These are phyloP conservation scores for Heteronetta atricapilla DNA, from an alignment of 2,113 vertebrate genomes.

Conservation along the genomic window DNA sequence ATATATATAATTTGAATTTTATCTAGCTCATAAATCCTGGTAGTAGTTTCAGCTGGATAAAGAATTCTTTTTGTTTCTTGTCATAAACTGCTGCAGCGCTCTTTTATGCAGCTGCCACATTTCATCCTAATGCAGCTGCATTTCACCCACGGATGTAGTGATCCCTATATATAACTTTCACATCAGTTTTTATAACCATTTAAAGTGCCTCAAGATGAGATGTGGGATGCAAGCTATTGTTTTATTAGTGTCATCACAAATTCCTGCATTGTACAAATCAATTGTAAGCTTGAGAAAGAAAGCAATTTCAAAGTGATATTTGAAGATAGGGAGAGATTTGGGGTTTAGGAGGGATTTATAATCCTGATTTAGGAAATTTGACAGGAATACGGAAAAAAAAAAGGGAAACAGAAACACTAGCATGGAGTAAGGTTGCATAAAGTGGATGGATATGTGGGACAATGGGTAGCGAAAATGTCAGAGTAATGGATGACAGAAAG, in stretches of 20 bases:
- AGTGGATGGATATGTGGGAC: neutral
- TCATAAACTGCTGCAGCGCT: slow-evolving; percentile 45
- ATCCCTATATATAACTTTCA: slow-evolving; percentile 47
- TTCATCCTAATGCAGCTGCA: slow-evolving; percentile 59
- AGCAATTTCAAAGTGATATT: neutral
- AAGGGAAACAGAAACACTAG: neutral
- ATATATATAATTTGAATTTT: slow-evolving; percentile 8
- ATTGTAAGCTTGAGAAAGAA: slow-evolving; percentile 19
- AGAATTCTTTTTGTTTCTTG: slow-evolving; percentile 56
- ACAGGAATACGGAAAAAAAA: neutral
- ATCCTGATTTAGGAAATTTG: neutral
- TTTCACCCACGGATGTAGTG: slow-evolving; percentile 42
- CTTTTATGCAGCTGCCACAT: slow-evolving; percentile 47
- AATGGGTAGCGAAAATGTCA: neutral
- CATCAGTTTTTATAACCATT: slow-evolving; percentile 41
- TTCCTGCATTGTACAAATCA: slow-evolving; percentile 39
- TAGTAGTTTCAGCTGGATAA: slow-evolving; percentile 43
- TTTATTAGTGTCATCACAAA: slow-evolving; percentile 44
- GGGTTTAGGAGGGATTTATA: neutral
- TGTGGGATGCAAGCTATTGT: slow-evolving; percentile 27
- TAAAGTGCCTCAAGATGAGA: slow-evolving; percentile 35
- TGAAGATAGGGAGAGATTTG: neutral
- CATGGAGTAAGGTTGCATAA: neutral
- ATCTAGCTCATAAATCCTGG: slow-evolving; percentile 42
- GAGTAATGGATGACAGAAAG: neutral